Conservation (phyloP, 92 coral and sea anemone genomes). For the Plumapathes pennacea region DNA sequence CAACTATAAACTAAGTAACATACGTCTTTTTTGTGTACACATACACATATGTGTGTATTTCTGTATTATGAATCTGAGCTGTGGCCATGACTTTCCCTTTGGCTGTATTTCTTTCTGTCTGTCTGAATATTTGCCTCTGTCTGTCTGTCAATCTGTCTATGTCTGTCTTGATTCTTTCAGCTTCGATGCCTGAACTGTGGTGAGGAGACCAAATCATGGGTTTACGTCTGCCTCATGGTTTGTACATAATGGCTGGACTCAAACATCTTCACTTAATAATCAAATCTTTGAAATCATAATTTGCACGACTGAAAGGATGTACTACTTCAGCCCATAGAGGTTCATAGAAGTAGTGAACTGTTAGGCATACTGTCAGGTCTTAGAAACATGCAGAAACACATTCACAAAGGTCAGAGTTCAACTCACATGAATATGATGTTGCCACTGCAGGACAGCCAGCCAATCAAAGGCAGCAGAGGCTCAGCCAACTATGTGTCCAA, state of each 20-base stretch:
- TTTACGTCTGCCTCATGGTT: conserved; percentile 80
- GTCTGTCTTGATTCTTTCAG: no score
- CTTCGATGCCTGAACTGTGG: conserved; percentile 96
- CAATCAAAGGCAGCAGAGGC: conserved; percentile 94
- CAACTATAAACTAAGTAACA: neutral
- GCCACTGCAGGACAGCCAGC: conserved; percentile 84
- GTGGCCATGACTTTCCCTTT: no score
- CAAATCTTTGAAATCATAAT: neutral
- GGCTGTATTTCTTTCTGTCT: no score
- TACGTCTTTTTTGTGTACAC: neutral
- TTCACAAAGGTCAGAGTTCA: neutral
- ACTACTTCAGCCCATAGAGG: neutral
- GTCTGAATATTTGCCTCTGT: no score
- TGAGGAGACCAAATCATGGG: conserved; percentile 85
- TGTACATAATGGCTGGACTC: no score
- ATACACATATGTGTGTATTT: no score
- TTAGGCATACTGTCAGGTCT: neutral
- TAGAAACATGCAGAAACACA: neutral
- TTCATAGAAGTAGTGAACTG: neutral
- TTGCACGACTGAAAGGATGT: neutral
- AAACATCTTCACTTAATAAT: no score
- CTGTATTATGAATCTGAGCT: no score
- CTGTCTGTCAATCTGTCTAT: no score
- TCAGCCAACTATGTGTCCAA: conserved; percentile 88
- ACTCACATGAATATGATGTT: neutral